Percentiles rank a stretch among this genome's conserved stretches.
Conservation (phyloP, 2,797 vertebrate species). For the Sebastes flavidus region DNA sequence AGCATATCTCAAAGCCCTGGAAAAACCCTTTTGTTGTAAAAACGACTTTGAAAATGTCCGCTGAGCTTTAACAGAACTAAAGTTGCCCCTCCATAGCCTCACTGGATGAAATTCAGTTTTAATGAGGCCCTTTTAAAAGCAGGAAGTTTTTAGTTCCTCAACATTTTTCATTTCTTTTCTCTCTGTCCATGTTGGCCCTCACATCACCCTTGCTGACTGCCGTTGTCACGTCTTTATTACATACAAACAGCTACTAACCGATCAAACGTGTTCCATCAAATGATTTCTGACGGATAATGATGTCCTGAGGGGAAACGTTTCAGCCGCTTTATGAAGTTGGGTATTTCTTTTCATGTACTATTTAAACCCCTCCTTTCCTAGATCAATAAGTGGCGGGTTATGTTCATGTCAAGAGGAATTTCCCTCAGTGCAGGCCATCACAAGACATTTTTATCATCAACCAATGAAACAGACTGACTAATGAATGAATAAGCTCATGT, state of each 20-base stretch:
- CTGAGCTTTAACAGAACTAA: neutral
- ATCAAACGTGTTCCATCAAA: conserved; percentile 31
- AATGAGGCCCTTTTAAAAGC: neutral
- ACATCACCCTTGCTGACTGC: neutral
- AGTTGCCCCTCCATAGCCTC: neutral
- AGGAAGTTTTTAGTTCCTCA: neutral
- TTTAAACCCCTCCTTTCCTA: conserved; percentile 23
- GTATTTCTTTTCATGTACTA: conserved; percentile 38
- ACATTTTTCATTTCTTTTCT: neutral
- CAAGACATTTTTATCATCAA: conserved; percentile 11
- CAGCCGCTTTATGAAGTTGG: conserved; percentile 4
- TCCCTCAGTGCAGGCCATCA: conserved; percentile 12
- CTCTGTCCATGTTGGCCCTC: neutral
- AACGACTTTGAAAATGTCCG: neutral
- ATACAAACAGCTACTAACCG: conserved; percentile 25
- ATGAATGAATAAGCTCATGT: conserved; percentile 26
- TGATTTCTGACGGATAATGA: conserved; percentile 18
- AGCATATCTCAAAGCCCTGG: neutral
- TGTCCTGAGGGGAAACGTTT: conserved; percentile 13
- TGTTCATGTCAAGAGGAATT: conserved; percentile 6
- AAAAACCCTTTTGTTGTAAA: neutral
- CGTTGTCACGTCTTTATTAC: conserved; percentile 30
- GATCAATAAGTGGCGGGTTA: conserved; percentile 30
- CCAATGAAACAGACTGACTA: conserved; percentile 29
- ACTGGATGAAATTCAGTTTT: conserved; percentile 1